Evolutionary conservation across 2,888 invertebrate species (phyloP).

Genomic region (Thysanoteuthis rhombus): DNA sequence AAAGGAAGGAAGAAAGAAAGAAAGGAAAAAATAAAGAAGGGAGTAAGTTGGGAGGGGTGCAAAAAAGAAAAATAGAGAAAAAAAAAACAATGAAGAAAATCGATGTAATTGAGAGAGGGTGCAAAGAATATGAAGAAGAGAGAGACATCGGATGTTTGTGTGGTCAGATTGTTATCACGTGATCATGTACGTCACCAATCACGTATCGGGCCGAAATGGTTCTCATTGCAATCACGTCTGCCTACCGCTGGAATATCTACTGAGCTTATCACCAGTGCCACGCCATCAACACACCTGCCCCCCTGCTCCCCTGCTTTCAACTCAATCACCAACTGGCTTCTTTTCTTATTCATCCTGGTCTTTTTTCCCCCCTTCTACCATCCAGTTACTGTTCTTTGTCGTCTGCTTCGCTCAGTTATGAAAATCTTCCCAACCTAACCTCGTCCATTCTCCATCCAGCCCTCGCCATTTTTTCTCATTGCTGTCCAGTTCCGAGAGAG

Average conservation of each 20-base stretch:
- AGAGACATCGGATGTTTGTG: not conserved
- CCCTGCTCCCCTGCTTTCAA: not conserved
- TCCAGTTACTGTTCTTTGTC: not conserved
- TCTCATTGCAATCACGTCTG: not conserved
- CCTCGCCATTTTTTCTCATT: not conserved
- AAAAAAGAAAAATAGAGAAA: not conserved
- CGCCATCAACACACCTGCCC: not conserved
- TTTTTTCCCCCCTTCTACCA: too few relatives aligned
- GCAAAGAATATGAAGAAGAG: too few relatives aligned
- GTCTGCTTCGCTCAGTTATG: not conserved
- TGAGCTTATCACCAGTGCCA: not conserved
- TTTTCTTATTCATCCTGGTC: not conserved
- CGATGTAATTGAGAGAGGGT: not conserved
- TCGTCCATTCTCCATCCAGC: not conserved
- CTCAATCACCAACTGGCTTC: not conserved
- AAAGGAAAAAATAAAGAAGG: not conserved
- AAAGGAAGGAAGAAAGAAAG: not conserved
- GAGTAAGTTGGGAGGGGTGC: not conserved
- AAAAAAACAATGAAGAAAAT: too few relatives aligned
- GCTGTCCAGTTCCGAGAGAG: not conserved
- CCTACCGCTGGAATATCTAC: not conserved
- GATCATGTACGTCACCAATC: not conserved
- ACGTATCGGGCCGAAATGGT: not conserved
- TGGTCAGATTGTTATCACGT: constrained; percentile 12
- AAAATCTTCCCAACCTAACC: not conserved